Conservation (phyloP, 1,140 invertebrate genomes). For the Drosophila triauraria region DNA sequence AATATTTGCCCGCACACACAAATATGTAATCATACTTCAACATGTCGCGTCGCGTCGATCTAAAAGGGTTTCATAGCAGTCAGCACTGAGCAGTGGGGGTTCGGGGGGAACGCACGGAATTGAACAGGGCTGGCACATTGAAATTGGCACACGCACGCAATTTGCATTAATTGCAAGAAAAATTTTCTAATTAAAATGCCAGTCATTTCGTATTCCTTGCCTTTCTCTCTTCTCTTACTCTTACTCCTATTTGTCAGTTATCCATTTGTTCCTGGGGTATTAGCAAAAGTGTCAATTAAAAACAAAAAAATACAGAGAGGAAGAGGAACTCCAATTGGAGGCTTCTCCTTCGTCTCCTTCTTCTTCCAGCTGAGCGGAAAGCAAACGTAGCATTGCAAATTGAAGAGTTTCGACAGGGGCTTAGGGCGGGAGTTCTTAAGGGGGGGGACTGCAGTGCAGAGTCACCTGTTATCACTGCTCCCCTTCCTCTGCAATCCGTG, state of each 20-base stretch:
- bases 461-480: conserved; percentile 34
- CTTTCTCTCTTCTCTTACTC: background rate
- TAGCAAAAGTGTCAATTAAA: conserved; percentile 82
- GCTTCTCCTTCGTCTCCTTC: conserved; percentile 8
- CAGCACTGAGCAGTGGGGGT: too few relatives aligned
- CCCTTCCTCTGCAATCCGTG: background rate
- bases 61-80: conserved; percentile 54
- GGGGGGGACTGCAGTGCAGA: conserved; percentile 25
- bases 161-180: conserved; percentile 84
- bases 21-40: conserved; percentile 80
- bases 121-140: conserved; percentile 60
- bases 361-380: conserved; percentile 68
- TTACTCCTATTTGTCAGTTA: conserved; percentile 7
- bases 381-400: conserved; percentile 73
- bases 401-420: conserved; percentile 43
- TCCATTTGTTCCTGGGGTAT: conserved; percentile 42
- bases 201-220: conserved; percentile 54
- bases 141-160: conserved; percentile 83
- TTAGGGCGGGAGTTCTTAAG: background rate
- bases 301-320: conserved; percentile 9
- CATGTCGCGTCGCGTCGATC: conserved; percentile 38
- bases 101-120: conserved; percentile 37
- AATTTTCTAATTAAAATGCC: conserved; percentile 85
- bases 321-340: background rate
- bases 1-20: conserved; percentile 75